Evolutionary conservation across 2,797 vertebrate genomes (phyloP).

Genomic region (Hemibagrus guttatus): DNA sequence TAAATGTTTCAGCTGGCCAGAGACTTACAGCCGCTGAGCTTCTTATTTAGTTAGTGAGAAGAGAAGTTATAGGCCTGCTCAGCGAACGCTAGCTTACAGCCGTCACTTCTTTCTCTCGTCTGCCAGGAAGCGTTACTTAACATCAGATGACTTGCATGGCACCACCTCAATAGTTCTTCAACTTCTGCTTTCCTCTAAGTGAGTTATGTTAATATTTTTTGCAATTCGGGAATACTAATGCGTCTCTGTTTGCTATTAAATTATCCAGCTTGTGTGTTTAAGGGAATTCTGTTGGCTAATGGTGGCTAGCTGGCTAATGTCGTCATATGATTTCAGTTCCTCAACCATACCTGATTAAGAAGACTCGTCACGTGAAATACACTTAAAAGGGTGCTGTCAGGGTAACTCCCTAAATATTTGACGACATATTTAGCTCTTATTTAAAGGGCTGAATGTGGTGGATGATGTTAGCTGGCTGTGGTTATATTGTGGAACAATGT

Average conservation of each 20-base stretch:
- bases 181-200: not conserved
- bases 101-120: not conserved
- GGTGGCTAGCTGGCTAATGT: not conserved
- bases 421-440: not conserved
- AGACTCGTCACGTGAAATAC: not conserved
- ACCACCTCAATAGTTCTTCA: not conserved
- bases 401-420: not conserved
- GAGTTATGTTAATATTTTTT: not conserved
- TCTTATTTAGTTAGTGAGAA: not conserved
- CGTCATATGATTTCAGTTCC: slow-evolving; percentile 56
- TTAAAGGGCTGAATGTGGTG: not conserved
- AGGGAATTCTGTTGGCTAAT: not conserved
- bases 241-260: not conserved
- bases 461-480: not conserved
- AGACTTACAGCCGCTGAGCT: not conserved
- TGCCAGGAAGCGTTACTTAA: slow-evolving; percentile 24
- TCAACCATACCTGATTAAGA: not conserved
- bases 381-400: not conserved
- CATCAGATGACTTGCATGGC: slow-evolving; percentile 40
- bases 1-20: not conserved
- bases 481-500: not conserved
- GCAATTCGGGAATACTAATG: not conserved
- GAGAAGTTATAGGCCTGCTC: slow-evolving; percentile 18
- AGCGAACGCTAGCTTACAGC: not conserved
- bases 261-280: not conserved